Conservation (phyloP, 1,140 invertebrate species). For the Bemisia tabaci region DNA sequence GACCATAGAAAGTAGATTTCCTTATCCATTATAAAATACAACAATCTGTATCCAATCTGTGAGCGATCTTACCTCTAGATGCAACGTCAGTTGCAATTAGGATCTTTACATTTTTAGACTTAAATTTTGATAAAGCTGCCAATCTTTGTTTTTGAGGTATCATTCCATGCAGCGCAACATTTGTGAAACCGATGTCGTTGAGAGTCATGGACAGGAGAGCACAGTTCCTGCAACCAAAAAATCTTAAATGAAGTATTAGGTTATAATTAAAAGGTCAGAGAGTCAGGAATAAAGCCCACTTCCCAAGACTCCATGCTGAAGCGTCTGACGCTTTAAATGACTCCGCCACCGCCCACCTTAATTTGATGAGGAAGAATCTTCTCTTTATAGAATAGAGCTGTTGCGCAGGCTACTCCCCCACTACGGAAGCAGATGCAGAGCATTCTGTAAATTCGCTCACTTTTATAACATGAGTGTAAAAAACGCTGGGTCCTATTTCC, state of each 20-base stretch:
- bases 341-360: no score
- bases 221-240: conserved; percentile 48
- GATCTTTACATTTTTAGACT: conserved; percentile 70
- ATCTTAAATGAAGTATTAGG: background rate
- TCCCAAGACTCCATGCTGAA: no score
- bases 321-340: no score
- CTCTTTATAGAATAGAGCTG: no score
- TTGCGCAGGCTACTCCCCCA: no score
- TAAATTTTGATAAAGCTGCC: conserved; percentile 65
- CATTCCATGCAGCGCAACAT: conserved; percentile 75
- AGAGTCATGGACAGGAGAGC: conserved; percentile 73
- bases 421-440: no score
- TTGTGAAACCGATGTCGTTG: conserved; percentile 71
- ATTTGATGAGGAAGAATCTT: no score
- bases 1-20: background rate
- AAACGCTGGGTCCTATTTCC: no score
- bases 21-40: background rate
- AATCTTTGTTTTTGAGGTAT: conserved; percentile 68
- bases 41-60: background rate
- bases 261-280: no score
- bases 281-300: no score
- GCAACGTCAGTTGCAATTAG: conserved; percentile 95
- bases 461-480: no score
- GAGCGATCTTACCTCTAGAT: conserved; percentile 50
- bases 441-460: no score